phyloP scores from a whole-genome alignment of 2,113 vertebrate genomes.

The Ptilonorhynchus violaceus region DNA sequence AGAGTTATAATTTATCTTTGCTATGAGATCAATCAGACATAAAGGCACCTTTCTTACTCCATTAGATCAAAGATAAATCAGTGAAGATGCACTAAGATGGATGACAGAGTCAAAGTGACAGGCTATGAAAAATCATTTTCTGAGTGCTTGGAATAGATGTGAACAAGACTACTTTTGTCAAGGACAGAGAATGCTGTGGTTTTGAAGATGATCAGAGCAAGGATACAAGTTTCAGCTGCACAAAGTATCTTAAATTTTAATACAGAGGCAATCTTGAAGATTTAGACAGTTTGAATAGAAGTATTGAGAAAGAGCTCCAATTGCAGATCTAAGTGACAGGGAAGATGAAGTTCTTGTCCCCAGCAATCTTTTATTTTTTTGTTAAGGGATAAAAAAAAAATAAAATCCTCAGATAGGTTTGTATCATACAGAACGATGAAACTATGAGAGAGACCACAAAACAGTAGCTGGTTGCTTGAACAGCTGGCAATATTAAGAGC shows the following conservation, averaged over 20 bases:
- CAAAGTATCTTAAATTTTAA: conserved; percentile 39
- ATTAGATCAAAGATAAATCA: conserved; percentile 24
- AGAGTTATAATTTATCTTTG: not conserved
- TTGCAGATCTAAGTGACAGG: conserved; percentile 11
- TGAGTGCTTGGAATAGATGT: conserved; percentile 33
- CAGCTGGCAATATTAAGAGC: not conserved
- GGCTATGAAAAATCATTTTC: conserved; percentile 35
- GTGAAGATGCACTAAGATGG: not conserved
- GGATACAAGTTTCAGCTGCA: not conserved
- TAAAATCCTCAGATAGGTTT: not conserved
- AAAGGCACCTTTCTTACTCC: conserved; percentile 16
- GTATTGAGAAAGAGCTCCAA: conserved; percentile 25
- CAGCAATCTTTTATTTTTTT: not conserved
- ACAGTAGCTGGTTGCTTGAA: not conserved
- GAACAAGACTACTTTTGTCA: conserved; percentile 44
- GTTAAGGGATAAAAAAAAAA: not conserved
- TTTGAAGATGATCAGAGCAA: conserved; percentile 32
- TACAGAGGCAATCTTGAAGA: conserved; percentile 30
- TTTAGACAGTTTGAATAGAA: conserved; percentile 37
- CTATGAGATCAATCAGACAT: not conserved
- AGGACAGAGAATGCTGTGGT: not conserved
- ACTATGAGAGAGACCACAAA: not conserved
- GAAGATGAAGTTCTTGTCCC: not conserved
- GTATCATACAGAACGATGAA: not conserved
- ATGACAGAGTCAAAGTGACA: conserved; percentile 28